These are phyloP conservation scores for Gavia stellata DNA, from an alignment of 2,113 vertebrate genomes.

Conservation along the genomic window DNA sequence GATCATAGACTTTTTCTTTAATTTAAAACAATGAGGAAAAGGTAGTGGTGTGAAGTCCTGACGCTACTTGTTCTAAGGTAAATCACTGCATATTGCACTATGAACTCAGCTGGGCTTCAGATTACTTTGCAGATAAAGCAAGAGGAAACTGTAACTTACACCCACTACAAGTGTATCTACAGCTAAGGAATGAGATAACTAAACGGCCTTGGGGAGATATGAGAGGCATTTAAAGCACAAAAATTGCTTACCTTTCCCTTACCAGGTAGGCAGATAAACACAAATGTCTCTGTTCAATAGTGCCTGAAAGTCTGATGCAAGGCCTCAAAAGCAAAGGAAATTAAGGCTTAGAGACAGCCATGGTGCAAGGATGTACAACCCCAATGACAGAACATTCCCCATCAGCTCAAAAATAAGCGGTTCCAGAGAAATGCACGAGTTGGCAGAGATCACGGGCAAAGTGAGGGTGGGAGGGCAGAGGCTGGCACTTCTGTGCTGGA, in stretches of 20 bases:
- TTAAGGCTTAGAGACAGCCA: neutral
- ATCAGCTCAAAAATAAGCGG: neutral
- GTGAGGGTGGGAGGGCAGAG: neutral
- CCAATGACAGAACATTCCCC: neutral
- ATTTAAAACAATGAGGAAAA: neutral
- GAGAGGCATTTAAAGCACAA: slow-evolving; percentile 50
- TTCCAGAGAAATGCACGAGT: rapidly evolving
- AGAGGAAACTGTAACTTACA: slow-evolving; percentile 26
- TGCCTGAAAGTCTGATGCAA: slow-evolving; percentile 26
- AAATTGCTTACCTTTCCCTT: slow-evolving; percentile 49
- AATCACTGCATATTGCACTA: neutral
- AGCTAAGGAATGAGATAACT: slow-evolving; percentile 4
- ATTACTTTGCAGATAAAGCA: slow-evolving; percentile 34
- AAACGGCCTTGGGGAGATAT: slow-evolving; percentile 34
- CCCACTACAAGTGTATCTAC: neutral
- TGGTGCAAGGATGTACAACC: neutral
- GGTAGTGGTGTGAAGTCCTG: neutral
- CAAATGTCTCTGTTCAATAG: neutral
- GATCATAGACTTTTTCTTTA: neutral
- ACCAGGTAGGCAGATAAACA: slow-evolving; percentile 7
- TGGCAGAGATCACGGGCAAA: neutral
- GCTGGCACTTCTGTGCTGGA: neutral
- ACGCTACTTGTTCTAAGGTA: neutral
- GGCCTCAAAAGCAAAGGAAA: neutral
- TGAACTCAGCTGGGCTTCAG: slow-evolving; percentile 2